Base-by-base conservation (phyloP, 2,113 vertebrate species). In the Nesoenas mayeri region DNA sequence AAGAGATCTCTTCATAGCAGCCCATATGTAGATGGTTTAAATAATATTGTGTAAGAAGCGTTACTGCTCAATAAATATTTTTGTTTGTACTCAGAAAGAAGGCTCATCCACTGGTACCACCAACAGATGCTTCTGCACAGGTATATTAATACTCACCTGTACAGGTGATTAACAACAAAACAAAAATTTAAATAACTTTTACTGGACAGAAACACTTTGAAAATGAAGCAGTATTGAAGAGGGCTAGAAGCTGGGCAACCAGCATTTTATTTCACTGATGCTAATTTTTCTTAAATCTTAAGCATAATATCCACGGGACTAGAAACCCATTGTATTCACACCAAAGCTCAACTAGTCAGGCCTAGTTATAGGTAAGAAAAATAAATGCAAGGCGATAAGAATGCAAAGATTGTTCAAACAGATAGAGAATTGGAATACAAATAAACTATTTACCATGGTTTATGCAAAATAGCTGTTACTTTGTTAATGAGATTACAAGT, bases 381-480 rank as follows among this genome's bases (percentile, higher is more conserved):
- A n/a, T 20, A 78, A 82, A 86, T 20, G 5, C 6, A 73, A 70
- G 31, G 31, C 42, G 67, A 28, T 9, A 85, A 66, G 36, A 85
- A 90, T 18, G 16, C 10, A 58, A 92, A 95, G 64, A 73, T 74
- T 80, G 21, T 67, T 88, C 62, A 70, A 64, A 85, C 40, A 92
- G 72, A 91, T 69, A 93, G 28, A 44, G 44, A 82, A 81, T 3
- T 25, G 29, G 79, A 94, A 95, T 85, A 83, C 36, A 88, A 93
- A 96, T 71, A 85, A 88, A 56, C 31, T 94, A n/a, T 42, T 85
- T 91, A 73, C 40, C 50, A 57, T 2, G 10, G 29, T 51, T 75
- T 79, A 96, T 92, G 94, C 79, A 95, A 94, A 96, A 73, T 38
- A 93, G 60, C 58, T 90, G 38, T 66, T 95, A 88, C 82, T 80